These are phyloP conservation scores for Xyrauchen texanus DNA, from an alignment of 2,113 vertebrate genomes.

Conservation along the genomic window DNA sequence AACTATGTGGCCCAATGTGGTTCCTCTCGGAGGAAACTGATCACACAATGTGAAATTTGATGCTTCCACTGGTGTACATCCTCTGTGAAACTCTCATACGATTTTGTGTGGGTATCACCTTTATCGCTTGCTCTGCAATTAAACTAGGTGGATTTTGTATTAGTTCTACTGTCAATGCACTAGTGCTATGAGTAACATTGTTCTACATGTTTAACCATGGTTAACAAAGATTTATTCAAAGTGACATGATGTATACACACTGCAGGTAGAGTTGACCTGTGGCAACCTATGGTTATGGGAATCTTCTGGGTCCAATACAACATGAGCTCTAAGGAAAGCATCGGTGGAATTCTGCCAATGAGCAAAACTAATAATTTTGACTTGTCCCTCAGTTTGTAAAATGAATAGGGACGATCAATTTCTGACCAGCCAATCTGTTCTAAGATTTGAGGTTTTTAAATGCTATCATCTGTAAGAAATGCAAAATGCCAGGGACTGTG, in stretches of 20 bases:
- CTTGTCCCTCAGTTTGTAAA: not conserved
- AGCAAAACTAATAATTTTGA: too few relatives aligned
- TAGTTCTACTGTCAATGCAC: not conserved
- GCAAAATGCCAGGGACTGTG: not conserved
- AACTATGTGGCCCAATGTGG: not conserved
- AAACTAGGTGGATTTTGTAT: not conserved
- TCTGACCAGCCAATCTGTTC: not conserved
- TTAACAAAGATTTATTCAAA: not conserved
- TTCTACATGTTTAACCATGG: not conserved
- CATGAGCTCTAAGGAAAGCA: too few relatives aligned
- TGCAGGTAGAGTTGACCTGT: not conserved
- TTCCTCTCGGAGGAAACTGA: constrained; percentile 1
- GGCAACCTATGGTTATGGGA: not conserved
- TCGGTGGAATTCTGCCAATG: too few relatives aligned
- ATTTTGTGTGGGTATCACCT: not conserved
- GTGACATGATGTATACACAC: not conserved
- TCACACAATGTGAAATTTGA: not conserved
- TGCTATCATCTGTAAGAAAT: not conserved
- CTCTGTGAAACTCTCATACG: constrained; percentile 4
- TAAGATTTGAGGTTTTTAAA: constrained; percentile 2
- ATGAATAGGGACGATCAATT: not conserved
- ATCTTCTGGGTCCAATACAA: too few relatives aligned
- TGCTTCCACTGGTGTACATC: constrained; percentile 12
- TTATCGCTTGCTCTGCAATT: constrained; percentile 7
- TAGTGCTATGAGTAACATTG: not conserved